phyloP scores from a whole-genome alignment of 37 sponge, comb jelly and placozoan species.

The Mnemiopsis leidyi region DNA sequence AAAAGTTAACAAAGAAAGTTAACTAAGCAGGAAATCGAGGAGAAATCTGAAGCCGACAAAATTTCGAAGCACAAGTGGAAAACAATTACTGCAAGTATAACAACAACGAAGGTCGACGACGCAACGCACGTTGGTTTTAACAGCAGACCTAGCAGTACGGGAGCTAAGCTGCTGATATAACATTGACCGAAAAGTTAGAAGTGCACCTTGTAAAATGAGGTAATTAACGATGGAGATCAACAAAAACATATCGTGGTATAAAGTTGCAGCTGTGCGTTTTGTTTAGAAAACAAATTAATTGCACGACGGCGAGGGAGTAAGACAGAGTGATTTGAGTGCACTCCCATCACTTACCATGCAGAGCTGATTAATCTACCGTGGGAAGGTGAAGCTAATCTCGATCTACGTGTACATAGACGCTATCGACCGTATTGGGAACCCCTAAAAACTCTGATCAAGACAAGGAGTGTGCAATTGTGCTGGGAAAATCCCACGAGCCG shows the following conservation, averaged over 20 bases:
- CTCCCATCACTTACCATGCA: background rate
- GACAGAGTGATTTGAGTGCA: background rate
- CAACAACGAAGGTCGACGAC: background rate
- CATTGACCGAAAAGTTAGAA: background rate
- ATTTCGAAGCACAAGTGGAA: background rate
- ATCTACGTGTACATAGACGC: background rate
- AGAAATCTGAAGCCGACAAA: no score
- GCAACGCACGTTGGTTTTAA: background rate
- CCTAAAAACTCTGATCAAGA: background rate
- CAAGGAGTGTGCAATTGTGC: background rate
- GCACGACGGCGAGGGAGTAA: background rate
- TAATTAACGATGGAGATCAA: background rate
- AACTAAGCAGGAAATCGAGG: no score
- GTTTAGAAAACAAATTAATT: conserved; percentile 36
- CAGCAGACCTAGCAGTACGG: no score
- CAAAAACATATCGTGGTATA: no score
- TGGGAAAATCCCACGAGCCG: background rate
- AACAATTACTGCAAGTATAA: no score
- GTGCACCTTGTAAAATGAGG: background rate
- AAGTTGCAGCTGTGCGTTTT: background rate
- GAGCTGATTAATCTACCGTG: background rate
- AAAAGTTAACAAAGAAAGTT: no score
- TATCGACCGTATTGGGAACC: background rate
- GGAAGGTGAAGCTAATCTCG: background rate
- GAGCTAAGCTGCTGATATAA: no score